Conservation (phyloP, 1,140 invertebrate genomes). For the Sogatella furcifera region DNA sequence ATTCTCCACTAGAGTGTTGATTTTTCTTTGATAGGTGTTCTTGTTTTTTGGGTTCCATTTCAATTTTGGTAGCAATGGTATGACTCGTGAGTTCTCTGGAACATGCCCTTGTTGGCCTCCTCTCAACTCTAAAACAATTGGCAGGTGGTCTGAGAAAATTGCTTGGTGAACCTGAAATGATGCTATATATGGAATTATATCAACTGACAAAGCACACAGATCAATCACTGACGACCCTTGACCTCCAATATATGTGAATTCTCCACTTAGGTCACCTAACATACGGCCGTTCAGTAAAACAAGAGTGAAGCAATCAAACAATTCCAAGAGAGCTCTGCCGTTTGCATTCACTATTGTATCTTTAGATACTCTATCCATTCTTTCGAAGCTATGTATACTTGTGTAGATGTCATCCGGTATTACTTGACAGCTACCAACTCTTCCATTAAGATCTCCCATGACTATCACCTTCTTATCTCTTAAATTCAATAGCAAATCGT, state of each 20-base stretch:
- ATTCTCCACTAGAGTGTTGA: too few relatives aligned
- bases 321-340: neutral
- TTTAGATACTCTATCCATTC: neutral
- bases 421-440: neutral
- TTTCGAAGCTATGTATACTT: neutral
- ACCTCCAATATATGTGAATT: neutral
- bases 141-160: too few relatives aligned
- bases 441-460: neutral
- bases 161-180: too few relatives aligned
- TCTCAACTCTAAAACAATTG: too few relatives aligned
- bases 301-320: neutral
- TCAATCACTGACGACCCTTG: neutral
- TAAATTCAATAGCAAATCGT: neutral
- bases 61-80: too few relatives aligned
- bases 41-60: too few relatives aligned
- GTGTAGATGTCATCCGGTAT: neutral
- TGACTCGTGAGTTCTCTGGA: too few relatives aligned
- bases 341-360: neutral
- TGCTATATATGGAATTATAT: too few relatives aligned
- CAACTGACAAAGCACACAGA: too few relatives aligned
- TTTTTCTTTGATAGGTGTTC: too few relatives aligned
- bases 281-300: neutral
- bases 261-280: neutral
- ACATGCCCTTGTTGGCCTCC: too few relatives aligned
- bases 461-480: neutral